These are phyloP conservation scores for Trypoxylon attenuatum DNA, from an alignment of 2,888 invertebrate genomes.

Conservation along the genomic window DNA sequence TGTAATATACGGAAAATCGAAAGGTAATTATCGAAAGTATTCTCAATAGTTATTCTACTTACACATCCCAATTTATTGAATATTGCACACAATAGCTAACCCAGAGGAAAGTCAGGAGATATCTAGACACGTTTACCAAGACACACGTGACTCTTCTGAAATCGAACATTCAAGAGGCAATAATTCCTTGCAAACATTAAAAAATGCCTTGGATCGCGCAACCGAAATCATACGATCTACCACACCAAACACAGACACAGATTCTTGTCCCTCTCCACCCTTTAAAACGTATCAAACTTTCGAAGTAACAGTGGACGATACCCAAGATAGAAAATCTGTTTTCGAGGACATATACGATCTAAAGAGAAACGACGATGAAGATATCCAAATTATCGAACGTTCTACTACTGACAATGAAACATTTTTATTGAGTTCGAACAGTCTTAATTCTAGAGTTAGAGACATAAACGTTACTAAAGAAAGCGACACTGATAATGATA, in stretches of 20 bases:
- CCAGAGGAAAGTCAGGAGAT: slow-evolving; percentile 5
- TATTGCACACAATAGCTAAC: not conserved
- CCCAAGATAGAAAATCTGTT: slow-evolving; percentile 29
- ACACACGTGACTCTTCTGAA: not conserved
- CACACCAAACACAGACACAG: slow-evolving; percentile 35
- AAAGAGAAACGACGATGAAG: slow-evolving; percentile 28
- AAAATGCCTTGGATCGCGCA: slow-evolving; percentile 64
- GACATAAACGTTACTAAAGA: not conserved
- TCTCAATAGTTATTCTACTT: not conserved
- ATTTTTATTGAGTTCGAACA: slow-evolving; percentile 16
- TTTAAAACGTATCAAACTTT: slow-evolving; percentile 28
- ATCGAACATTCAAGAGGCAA: slow-evolving; percentile 11
- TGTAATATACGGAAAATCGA: not conserved
- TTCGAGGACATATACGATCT: slow-evolving; percentile 54
- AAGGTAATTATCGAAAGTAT: slow-evolving; percentile 31
- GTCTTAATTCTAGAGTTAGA: not conserved
- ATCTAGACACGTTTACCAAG: not conserved
- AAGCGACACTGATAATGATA: not conserved
- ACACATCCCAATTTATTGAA: not conserved
- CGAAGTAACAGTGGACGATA: slow-evolving; percentile 20
- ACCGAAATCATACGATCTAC: slow-evolving; percentile 58
- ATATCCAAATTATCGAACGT: slow-evolving; percentile 55
- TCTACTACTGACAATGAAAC: slow-evolving; percentile 18
- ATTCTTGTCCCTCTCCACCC: slow-evolving; percentile 29
- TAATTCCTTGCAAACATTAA: slow-evolving; percentile 52